A percentile compares a stretch with the other conserved stretches of the same genome.
Evolutionary conservation across 2,113 vertebrate genomes (phyloP).

Genomic region (Myodes glareolus): DNA sequence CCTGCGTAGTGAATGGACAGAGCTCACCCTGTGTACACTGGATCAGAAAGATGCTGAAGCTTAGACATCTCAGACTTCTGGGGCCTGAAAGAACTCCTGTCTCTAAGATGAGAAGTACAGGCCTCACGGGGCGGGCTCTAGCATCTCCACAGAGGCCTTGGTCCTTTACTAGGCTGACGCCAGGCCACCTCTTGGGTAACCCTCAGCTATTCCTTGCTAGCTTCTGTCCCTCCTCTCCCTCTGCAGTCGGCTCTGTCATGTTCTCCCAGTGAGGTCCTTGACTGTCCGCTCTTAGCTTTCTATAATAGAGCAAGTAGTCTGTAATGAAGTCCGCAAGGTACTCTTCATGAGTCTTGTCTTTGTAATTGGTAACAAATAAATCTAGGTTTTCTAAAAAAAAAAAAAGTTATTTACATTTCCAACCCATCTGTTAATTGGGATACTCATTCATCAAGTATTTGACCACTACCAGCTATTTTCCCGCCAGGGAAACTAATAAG

Average conservation of each 20-base stretch:
- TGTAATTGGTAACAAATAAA: constrained; percentile 88
- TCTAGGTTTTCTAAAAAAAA: constrained; percentile 87
- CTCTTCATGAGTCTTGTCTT: constrained; percentile 78
- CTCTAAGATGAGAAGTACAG: not conserved
- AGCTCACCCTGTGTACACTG: not conserved
- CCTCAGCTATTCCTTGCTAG: not conserved
- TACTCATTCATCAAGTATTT: not conserved
- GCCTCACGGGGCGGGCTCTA: not conserved
- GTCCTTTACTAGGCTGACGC: constrained; percentile 11
- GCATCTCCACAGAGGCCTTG: not conserved
- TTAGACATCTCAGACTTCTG: not conserved
- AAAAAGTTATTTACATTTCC: not conserved
- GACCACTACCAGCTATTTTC: not conserved
- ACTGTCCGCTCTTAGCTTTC: constrained; percentile 66
- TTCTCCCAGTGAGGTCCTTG: constrained; percentile 14
- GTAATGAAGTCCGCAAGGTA: constrained; percentile 56
- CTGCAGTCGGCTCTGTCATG: not conserved
- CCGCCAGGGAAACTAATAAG: not conserved
- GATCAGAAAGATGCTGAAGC: not conserved
- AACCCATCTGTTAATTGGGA: not conserved
- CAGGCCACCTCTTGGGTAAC: constrained; percentile 56
- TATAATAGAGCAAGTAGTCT: constrained; percentile 61
- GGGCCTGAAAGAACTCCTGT: not conserved
- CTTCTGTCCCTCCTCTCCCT: constrained; percentile 23
- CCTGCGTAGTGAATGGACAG: not conserved